phyloP scores from a whole-genome alignment of 2,113 vertebrate genomes.

The Rhinolophus sinicus region DNA sequence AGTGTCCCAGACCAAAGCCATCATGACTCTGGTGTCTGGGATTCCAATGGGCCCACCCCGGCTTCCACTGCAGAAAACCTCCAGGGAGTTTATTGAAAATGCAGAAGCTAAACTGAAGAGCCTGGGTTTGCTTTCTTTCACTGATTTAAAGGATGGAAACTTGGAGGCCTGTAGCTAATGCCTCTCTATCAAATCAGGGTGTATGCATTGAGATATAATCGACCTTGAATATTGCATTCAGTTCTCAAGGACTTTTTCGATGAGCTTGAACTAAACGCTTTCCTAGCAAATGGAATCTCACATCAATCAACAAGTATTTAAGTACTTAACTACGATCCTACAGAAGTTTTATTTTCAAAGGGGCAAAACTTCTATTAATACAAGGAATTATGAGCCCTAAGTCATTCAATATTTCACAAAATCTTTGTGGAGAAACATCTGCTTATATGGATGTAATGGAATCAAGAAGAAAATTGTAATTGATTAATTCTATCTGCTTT shows the following conservation, averaged over 20 bases:
- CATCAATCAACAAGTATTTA: slow-evolving; percentile 21
- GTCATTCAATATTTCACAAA: not conserved
- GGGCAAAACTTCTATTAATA: not conserved
- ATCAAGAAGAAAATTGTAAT: slow-evolving; percentile 21
- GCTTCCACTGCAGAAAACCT: slow-evolving; percentile 88
- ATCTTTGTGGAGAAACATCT: not conserved
- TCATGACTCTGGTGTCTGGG: slow-evolving; percentile 93
- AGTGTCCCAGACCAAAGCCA: slow-evolving; percentile 93
- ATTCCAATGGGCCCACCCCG: slow-evolving; percentile 95
- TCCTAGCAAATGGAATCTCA: slow-evolving; percentile 29
- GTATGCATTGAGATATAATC: not conserved
- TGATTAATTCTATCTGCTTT: slow-evolving; percentile 34
- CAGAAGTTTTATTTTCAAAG: not conserved
- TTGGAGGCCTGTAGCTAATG: slow-evolving; percentile 31
- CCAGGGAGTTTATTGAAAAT: slow-evolving; percentile 66
- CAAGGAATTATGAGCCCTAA: not conserved
- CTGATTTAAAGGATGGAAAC: not conserved
- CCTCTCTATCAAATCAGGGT: not conserved
- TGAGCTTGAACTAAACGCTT: slow-evolving; percentile 5
- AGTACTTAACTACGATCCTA: not conserved
- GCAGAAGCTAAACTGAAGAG: slow-evolving; percentile 86
- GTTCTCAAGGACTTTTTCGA: slow-evolving; percentile 64
- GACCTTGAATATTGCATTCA: not conserved
- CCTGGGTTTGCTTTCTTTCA: slow-evolving; percentile 73
- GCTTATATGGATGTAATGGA: not conserved